Conservation (phyloP, 2,113 vertebrate species). For the Catagonus wagneri region DNA sequence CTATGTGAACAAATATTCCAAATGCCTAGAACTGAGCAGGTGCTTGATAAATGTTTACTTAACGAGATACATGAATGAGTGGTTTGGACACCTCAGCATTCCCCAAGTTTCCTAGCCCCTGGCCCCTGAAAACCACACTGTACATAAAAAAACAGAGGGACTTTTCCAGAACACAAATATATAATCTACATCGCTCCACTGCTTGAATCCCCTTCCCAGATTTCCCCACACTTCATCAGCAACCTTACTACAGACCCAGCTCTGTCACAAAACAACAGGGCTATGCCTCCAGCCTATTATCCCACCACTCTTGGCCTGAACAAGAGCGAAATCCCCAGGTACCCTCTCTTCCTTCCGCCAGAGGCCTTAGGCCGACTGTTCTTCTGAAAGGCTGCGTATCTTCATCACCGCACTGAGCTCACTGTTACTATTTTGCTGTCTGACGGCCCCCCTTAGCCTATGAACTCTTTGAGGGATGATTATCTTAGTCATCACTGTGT, state of each 20-base stretch:
- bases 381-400: background rate
- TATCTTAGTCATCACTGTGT: background rate
- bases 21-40: background rate
- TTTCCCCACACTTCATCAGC: background rate
- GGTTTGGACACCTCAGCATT: background rate
- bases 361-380: background rate
- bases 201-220: background rate
- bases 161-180: background rate
- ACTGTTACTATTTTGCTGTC: background rate
- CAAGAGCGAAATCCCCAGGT: background rate
- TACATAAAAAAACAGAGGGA: background rate
- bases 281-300: background rate
- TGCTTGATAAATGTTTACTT: background rate
- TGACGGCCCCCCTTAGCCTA: accelerated
- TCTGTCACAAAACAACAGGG: background rate
- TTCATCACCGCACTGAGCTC: background rate
- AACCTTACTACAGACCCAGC: background rate
- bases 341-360: background rate
- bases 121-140: background rate
- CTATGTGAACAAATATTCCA: background rate
- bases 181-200: too few species aligned
- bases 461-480: background rate
- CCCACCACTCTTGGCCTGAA: background rate
- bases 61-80: background rate
- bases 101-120: background rate